Evolutionary conservation across 2,113 vertebrate species (phyloP).

Genomic region (Microcebus jonahi): DNA sequence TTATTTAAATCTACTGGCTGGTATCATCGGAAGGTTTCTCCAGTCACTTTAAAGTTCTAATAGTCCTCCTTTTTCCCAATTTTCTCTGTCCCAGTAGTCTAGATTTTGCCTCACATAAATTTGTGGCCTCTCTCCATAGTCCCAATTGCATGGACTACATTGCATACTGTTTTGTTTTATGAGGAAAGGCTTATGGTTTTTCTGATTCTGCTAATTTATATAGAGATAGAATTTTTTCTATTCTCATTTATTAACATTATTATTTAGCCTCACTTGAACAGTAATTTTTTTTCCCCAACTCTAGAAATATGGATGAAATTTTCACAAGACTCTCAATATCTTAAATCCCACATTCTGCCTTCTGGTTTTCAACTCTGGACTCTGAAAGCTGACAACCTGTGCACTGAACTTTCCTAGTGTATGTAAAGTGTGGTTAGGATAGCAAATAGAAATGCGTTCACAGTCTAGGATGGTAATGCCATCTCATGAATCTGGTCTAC

Average conservation of each 20-base stretch:
- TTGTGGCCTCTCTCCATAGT: background rate
- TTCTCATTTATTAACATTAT: background rate
- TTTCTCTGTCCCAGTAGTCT: background rate
- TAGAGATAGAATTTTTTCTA: background rate
- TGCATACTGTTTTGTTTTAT: background rate
- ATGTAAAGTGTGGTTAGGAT: background rate
- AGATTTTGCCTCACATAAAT: background rate
- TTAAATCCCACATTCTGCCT: background rate
- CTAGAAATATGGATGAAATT: background rate
- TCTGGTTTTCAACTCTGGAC: background rate
- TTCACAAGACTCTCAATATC: background rate
- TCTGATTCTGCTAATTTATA: slow-evolving; percentile 6
- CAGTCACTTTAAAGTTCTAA: background rate
- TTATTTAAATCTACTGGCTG: background rate
- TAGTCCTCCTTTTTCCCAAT: background rate
- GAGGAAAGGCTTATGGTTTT: background rate
- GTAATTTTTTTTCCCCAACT: background rate
- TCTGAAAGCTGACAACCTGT: background rate
- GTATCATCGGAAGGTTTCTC: background rate
- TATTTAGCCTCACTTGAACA: background rate
- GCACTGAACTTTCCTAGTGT: background rate
- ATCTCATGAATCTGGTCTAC: background rate
- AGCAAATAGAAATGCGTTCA: background rate
- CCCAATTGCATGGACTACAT: background rate
- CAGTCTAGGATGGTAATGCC: background rate